A percentile compares a stretch with the other conserved stretches of the same genome.
Evolutionary conservation across 2,888 invertebrate species (phyloP).

Genomic region (Elaeidobius kamerunicus): DNA sequence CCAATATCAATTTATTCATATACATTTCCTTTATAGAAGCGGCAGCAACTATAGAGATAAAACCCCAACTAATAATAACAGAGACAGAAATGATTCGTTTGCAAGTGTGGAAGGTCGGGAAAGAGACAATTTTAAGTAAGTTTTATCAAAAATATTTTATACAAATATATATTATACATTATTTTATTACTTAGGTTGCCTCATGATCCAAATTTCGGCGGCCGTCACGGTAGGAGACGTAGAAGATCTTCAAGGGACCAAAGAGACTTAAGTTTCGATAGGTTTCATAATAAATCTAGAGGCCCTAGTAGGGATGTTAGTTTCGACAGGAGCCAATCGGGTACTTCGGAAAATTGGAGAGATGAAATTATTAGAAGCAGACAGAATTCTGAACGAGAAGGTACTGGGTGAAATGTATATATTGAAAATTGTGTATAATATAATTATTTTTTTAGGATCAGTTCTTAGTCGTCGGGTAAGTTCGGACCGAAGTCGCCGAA

Average conservation of each 20-base stretch:
- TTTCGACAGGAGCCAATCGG: constrained; percentile 48
- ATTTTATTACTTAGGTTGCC: constrained; percentile 48
- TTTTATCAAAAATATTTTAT: neutral
- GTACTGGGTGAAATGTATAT: no score
- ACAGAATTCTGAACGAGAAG: constrained; percentile 41
- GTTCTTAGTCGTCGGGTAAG: constrained; percentile 5
- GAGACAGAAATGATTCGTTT: constrained; percentile 38
- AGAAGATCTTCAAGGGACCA: constrained; percentile 39
- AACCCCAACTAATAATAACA: constrained; percentile 40
- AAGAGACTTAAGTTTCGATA: constrained; percentile 44
- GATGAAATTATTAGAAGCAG: constrained; percentile 45
- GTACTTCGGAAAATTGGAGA: constrained; percentile 46
- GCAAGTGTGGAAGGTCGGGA: constrained; percentile 40
- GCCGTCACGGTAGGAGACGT: constrained; percentile 24
- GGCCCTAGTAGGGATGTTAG: constrained; percentile 50
- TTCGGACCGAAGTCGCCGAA: constrained; percentile 32
- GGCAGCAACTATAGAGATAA: constrained; percentile 40
- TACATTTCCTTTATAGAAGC: constrained; percentile 41
- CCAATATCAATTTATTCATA: no score
- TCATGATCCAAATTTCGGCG: constrained; percentile 36
- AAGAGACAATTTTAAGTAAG: constrained; percentile 30
- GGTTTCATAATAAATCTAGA: constrained; percentile 38
- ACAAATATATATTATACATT: no score
- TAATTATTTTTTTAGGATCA: constrained; percentile 17
- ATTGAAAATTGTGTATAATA: no score